A percentile compares a stretch with the other conserved stretches of the same genome.
phyloP scores from a whole-genome alignment of 2,113 vertebrate genomes.

The Harpagus bidentatus region DNA sequence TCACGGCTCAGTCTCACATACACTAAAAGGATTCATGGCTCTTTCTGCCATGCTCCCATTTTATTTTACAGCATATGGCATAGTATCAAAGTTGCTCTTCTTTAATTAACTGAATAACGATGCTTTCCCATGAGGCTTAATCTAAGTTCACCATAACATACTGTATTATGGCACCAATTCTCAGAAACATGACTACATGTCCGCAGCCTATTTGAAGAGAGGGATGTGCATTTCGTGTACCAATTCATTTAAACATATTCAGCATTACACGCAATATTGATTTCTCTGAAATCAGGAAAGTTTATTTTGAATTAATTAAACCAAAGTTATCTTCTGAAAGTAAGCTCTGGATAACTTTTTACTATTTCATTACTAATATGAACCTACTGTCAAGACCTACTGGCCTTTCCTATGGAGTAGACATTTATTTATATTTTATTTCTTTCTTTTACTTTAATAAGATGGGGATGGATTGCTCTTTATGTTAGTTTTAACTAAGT shows the following conservation, averaged over 20 bases:
- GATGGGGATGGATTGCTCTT: not conserved
- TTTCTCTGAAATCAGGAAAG: not conserved
- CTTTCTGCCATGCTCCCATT: not conserved
- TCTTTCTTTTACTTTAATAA: not conserved
- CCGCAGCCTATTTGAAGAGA: not conserved
- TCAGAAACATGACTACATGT: not conserved
- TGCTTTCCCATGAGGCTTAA: not conserved
- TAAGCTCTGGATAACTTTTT: not conserved
- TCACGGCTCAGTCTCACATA: not conserved
- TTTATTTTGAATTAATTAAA: not conserved
- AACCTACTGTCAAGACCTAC: not conserved
- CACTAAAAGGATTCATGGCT: not conserved
- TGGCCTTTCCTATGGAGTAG: not conserved
- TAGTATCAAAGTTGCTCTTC: not conserved
- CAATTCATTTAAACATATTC: not conserved
- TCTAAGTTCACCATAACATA: not conserved
- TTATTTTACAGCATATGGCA: constrained; percentile 19
- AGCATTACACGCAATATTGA: not conserved
- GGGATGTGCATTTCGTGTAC: not conserved
- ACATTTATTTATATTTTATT: not conserved
- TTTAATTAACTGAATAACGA: constrained; percentile 12
- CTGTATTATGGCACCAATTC: not conserved
- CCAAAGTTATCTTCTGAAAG: not conserved
- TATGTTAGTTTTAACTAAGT: not conserved
- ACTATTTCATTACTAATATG: not conserved